phyloP scores from a whole-genome alignment of 2,888 invertebrate species.

The Dicycla oo region DNA sequence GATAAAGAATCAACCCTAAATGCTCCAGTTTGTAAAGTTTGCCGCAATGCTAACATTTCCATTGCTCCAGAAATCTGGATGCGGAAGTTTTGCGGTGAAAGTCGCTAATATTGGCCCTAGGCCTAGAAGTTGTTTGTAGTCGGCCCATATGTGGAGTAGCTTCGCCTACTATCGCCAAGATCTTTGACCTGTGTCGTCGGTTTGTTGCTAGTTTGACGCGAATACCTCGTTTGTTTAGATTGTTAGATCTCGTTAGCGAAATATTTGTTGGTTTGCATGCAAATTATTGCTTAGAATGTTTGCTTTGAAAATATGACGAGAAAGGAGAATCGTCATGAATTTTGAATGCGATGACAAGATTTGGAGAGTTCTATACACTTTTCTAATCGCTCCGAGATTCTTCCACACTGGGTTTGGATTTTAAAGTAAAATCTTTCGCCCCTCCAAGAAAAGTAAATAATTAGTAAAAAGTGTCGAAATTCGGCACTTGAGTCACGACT shows the following conservation, averaged over 20 bases:
- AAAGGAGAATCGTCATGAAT: not conserved
- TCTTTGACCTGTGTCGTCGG: conserved; percentile 58
- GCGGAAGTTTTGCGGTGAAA: conserved; percentile 68
- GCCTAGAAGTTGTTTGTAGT: conserved; percentile 72
- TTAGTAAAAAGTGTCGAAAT: conserved; percentile 25
- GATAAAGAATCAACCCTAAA: not conserved
- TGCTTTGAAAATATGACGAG: not conserved
- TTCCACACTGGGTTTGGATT: not conserved
- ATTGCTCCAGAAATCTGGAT: conserved; percentile 17
- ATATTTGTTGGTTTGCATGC: conserved; percentile 32
- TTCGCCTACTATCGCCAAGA: conserved; percentile 52
- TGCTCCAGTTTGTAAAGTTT: not conserved
- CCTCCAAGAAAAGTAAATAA: conserved; percentile 8
- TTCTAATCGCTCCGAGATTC: not conserved
- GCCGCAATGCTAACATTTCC: not conserved
- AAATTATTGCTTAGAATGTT: conserved; percentile 34
- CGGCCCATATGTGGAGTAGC: conserved; percentile 69
- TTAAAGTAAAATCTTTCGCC: not conserved
- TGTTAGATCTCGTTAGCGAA: conserved; percentile 56
- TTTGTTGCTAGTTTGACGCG: conserved; percentile 37
- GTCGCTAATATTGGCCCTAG: conserved; percentile 65
- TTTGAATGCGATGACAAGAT: not conserved
- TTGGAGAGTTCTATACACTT: not conserved
- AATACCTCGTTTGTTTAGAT: conserved; percentile 47
- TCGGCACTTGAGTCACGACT: conserved; percentile 18